These are phyloP conservation scores for Pseudomyrmex sp. DNA, from an alignment of 1,140 invertebrate species.

Conservation along the genomic window DNA sequence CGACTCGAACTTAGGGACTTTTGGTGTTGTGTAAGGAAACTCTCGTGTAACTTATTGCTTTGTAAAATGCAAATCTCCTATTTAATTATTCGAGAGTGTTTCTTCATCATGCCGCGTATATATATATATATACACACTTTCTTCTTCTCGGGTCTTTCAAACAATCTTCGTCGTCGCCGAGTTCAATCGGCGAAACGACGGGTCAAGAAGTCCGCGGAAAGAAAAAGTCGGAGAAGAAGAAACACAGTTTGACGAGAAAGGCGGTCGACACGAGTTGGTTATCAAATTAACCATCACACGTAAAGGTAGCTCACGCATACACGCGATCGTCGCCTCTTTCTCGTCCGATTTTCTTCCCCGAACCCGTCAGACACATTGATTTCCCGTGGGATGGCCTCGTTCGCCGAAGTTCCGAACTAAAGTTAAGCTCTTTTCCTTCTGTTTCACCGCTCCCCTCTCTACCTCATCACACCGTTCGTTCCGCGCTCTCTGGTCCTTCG, in stretches of 20 bases:
- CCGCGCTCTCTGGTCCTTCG: slow-evolving; percentile 19
- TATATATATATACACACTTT: too few species aligned
- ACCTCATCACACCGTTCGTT: not conserved
- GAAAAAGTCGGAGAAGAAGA: slow-evolving; percentile 12
- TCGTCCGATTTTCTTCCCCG: slow-evolving; percentile 39
- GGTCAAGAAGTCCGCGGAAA: slow-evolving; percentile 5
- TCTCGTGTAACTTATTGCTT: slow-evolving; percentile 85
- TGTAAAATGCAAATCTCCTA: slow-evolving; percentile 86
- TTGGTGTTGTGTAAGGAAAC: slow-evolving; percentile 78
- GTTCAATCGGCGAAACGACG: slow-evolving; percentile 32
- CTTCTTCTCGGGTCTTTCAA: too few species aligned
- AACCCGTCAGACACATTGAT: slow-evolving; percentile 50
- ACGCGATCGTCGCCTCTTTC: slow-evolving; percentile 22
- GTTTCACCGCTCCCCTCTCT: slow-evolving; percentile 13
- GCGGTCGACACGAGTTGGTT: slow-evolving; percentile 25
- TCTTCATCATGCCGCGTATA: slow-evolving; percentile 5
- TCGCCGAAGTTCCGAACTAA: slow-evolving; percentile 49
- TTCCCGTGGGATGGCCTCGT: slow-evolving; percentile 42
- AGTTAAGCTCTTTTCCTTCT: slow-evolving; percentile 62
- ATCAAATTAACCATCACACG: slow-evolving; percentile 56
- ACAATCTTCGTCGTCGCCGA: not conserved
- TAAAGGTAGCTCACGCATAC: slow-evolving; percentile 7
- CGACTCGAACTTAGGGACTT: slow-evolving; percentile 68
- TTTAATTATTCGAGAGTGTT: slow-evolving; percentile 82
- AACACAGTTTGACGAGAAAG: slow-evolving; percentile 21